Base-by-base conservation (phyloP, 2,113 vertebrate species). In the Sorex araneus region DNA sequence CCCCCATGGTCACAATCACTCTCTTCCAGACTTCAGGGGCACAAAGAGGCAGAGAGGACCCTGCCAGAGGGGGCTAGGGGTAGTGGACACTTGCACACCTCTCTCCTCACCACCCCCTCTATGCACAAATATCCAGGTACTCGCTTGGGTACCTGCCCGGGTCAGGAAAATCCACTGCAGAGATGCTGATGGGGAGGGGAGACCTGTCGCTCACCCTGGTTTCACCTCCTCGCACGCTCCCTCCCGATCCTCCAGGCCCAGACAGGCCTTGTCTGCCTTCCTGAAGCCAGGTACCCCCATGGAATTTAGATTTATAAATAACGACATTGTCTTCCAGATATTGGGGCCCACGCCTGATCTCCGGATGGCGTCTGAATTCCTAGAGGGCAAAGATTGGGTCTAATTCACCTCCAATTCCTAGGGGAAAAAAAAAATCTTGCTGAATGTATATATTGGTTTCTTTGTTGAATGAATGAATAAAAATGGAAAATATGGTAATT, bases 401-500 rank as follows among this genome's bases (percentile, higher is more conserved):
- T 43, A 84, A 71, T 73, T 76, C 50, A 34, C 43, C 78, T 70
- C 78, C 57, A 43, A 21, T 28, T 87, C 74, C 73, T 87, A 12
- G 0, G 21, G 57, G 21, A 3, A 9, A 45, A 84, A 45, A 84
- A 88, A 70, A 25, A 70, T 70, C 45, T 84, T 40, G 50, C 45
- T 69, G 64, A 81, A 54, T 78, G 64, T 69, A 16, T 81, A 32
- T 70, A 18, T 83, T 21, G 5, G 79, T 69, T 80, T 94, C 45
- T 78, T 71, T 43, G 40, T 77, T 69, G 60, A 90, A 78, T 40
- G 11, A 82, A 73, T 82, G 87, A 90, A 73, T 66, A 63, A 92
- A 85, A 63, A 34, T 57, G 80, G 60, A 79, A 89, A 91, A 66
- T 74, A 45, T 11, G 60, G 25, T n/a, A 87, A 84, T 60, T 66